Percentiles rank a stretch among this genome's conserved stretches.
Conservation (phyloP, 35 echinoderm and acorn worm genomes). For the Holothuria glaberrima region DNA sequence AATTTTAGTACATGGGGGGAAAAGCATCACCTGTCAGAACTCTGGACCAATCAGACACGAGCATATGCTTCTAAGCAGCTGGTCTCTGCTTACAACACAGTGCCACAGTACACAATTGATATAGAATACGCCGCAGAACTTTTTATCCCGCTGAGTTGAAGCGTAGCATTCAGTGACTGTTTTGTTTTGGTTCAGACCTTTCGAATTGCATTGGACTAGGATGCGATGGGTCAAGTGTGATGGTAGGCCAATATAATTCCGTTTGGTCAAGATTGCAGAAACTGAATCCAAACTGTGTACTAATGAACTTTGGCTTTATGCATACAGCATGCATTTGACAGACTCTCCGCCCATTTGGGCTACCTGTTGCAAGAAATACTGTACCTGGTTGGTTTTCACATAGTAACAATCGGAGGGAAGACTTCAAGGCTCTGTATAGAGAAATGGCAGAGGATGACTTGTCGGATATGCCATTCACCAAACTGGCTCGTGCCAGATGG, state of each 20-base stretch:
- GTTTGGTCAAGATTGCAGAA: conserved; percentile 48
- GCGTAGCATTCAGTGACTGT: too few relatives aligned
- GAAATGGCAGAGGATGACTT: conserved; percentile 16
- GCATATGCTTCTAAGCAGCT: too few relatives aligned
- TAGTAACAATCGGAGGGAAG: conserved; percentile 3
- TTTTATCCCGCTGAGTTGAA: too few relatives aligned
- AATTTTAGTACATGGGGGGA: too few relatives aligned
- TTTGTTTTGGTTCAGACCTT: background rate
- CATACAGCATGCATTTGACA: conserved; percentile 28
- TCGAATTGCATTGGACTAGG: conserved; percentile 37
- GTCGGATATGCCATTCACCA: conserved; percentile 31
- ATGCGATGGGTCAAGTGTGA: conserved; percentile 31
- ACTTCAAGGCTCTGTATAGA: conserved; percentile 7
- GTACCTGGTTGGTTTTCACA: conserved; percentile 48
- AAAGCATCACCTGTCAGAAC: too few relatives aligned
- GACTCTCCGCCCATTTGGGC: conserved; percentile 1
- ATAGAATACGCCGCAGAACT: too few relatives aligned
- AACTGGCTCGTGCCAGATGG: conserved; percentile 14
- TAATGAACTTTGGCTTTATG: conserved; percentile 28
- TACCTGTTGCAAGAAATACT: conserved; percentile 48
- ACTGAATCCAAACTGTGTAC: conserved; percentile 27
- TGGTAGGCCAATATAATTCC: conserved; percentile 42
- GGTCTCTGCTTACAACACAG: too few relatives aligned
- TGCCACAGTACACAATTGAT: too few relatives aligned
- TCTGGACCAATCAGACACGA: too few relatives aligned